Evolutionary conservation across 2,888 invertebrate species (phyloP), one percentile per base, ranked within the genome.

Genomic region (Eupeodes latifasciatus): DNA sequence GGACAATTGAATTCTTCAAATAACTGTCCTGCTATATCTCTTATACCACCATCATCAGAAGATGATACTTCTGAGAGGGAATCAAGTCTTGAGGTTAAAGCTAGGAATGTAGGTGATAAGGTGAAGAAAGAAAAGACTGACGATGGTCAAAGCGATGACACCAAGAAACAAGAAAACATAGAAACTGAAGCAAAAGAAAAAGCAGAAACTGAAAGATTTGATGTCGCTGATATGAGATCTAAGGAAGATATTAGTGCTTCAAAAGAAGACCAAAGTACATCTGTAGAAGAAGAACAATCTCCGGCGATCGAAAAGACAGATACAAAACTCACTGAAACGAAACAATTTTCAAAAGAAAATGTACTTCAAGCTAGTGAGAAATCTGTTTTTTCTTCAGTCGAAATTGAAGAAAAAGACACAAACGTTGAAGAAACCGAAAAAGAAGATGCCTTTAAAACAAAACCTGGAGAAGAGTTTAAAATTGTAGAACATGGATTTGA

Each of bases 1-100:
- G 34, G 14, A 16, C 11, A 44, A n/a, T 27, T 59, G 44, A 75
- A 19, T 0, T n/a, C 71, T 55, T 55, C 62, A 53, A 51, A 36
- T 16, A 19, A 53, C 34, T 61, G 40, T 19, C 87, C 80, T 51
- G 55, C 66, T 0, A 87, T 84, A 49, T 36, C 81, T 12, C 16
- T 88, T 3, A 81, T 88, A 44, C 77, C 84, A 44, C 77, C 87
- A 53, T 88, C 87, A 14, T 87, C 84, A 12, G 77, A 81, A n/a
- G 88, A 88, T 40, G 89, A 88, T 12, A 64, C 19, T 11, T 80
- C 88, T 19, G 89, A 82, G 49, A 71, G 59, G 44, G 79, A 86
- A 3, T 36, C 59, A 9, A 66, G 10, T 12, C 5, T 14, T 47
- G 55, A n/a, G 36, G 47, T 3, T 0, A 16, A 12, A 51, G 53